Evolutionary conservation across 2,888 invertebrate genomes (phyloP).

Genomic region (Torymus tubicola): DNA sequence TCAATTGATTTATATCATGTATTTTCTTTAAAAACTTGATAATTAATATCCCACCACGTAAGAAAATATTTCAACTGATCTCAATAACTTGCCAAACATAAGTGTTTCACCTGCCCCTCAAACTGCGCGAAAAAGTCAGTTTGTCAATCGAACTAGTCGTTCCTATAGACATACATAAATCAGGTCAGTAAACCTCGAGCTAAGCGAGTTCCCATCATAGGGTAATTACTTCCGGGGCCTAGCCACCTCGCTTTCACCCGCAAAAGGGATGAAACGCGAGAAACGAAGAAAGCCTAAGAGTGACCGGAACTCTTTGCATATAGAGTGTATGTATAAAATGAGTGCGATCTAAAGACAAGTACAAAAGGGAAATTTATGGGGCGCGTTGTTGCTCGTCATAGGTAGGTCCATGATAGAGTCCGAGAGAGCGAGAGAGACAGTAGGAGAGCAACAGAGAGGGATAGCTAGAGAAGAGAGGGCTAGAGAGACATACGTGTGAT

Average conservation of each 20-base stretch:
- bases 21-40: too few relatives aligned
- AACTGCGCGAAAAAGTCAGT: too few relatives aligned
- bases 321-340: background rate
- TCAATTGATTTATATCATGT: too few relatives aligned
- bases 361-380: constrained; percentile 54
- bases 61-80: too few relatives aligned
- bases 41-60: too few relatives aligned
- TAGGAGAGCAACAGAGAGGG: constrained; percentile 30
- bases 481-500: constrained; percentile 65
- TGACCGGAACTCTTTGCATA: constrained; percentile 51
- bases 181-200: too few relatives aligned
- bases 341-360: constrained; percentile 1
- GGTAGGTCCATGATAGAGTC: constrained; percentile 45
- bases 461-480: constrained; percentile 17
- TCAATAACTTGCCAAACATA: too few relatives aligned
- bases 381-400: constrained; percentile 10
- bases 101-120: too few relatives aligned
- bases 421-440: constrained; percentile 33
- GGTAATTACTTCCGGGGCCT: constrained; percentile 40
- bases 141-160: too few relatives aligned
- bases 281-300: constrained; percentile 19
- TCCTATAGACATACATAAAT: too few relatives aligned
- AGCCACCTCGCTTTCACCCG: background rate
- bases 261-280: constrained; percentile 24
- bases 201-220: constrained; percentile 21